Conservation (phyloP, 2,113 vertebrate species). For the Syngnathus floridae region DNA sequence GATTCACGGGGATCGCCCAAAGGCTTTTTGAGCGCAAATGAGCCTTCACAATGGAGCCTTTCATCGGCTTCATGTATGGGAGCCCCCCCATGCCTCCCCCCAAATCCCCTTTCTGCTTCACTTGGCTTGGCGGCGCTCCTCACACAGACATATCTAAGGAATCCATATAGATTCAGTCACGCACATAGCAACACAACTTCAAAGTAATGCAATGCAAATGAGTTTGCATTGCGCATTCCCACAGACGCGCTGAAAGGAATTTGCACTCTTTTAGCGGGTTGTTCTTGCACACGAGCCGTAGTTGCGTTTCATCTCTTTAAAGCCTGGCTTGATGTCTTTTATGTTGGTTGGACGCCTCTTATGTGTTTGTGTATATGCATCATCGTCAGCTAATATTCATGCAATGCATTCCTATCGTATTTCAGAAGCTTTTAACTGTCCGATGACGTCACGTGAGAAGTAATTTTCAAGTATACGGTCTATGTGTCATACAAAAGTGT, state of each 20-base stretch:
- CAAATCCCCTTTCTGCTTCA: slow-evolving; percentile 15
- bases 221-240: background rate
- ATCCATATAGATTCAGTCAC: slow-evolving; percentile 9
- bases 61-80: slow-evolving; percentile 43
- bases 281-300: slow-evolving; percentile 1
- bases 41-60: slow-evolving; percentile 48
- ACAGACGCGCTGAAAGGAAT: background rate
- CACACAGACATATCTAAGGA: slow-evolving; percentile 13
- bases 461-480: background rate
- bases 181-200: slow-evolving; percentile 10
- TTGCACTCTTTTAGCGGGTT: background rate
- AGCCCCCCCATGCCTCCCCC: slow-evolving; percentile 25
- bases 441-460: background rate
- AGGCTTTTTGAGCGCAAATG: slow-evolving; percentile 19
- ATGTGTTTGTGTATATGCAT: slow-evolving; percentile 19
- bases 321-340: slow-evolving; percentile 27
- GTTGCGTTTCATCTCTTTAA: slow-evolving; percentile 20
- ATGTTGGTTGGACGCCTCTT: slow-evolving; percentile 31
- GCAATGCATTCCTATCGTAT: background rate
- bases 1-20: slow-evolving; percentile 46
- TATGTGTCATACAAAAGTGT: background rate
- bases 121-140: slow-evolving; percentile 25
- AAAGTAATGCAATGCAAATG: slow-evolving; percentile 10
- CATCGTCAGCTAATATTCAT: slow-evolving; percentile 23
- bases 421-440: slow-evolving; percentile 10